Conservation (phyloP, 1,140 invertebrate genomes). For the Tetragonula clypearis region DNA sequence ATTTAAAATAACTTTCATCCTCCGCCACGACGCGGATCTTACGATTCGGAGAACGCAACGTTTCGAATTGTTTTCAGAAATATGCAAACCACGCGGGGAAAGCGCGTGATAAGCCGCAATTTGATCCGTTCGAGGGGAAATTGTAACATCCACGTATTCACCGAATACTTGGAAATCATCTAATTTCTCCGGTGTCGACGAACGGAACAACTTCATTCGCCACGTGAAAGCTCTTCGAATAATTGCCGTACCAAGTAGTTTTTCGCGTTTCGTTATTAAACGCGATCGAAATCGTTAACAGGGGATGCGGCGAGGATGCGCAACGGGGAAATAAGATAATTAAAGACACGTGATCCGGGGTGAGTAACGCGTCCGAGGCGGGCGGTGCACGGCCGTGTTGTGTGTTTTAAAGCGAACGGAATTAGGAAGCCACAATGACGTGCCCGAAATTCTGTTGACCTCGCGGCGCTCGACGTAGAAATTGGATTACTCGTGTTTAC, state of each 20-base stretch:
- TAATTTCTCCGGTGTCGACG: not conserved
- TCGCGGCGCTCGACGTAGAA: constrained; percentile 53
- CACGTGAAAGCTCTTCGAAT: not conserved
- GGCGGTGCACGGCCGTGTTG: constrained; percentile 25
- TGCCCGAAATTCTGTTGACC: constrained; percentile 65
- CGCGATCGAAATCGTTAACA: not conserved
- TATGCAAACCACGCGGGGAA: too few species aligned
- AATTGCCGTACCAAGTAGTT: not conserved
- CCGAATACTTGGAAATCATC: not conserved
- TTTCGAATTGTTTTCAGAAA: too few species aligned
- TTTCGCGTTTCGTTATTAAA: not conserved
- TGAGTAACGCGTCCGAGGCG: not conserved
- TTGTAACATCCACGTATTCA: not conserved
- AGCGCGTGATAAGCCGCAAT: too few species aligned
- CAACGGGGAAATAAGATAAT: not conserved
- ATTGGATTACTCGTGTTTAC: constrained; percentile 67
- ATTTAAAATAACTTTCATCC: too few species aligned
- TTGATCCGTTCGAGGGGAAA: too few species aligned
- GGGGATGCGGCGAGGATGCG: too few species aligned
- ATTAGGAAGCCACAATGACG: constrained; percentile 61
- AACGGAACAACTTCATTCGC: not conserved
- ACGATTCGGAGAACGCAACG: too few species aligned
- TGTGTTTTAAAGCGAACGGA: constrained; percentile 63
- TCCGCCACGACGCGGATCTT: too few species aligned
- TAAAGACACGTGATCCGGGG: constrained; percentile 20